Evolutionary conservation across 2,797 vertebrate species (phyloP), one percentile per base, ranked within the genome.

Genomic region (Crocodylus rhombifer): DNA sequence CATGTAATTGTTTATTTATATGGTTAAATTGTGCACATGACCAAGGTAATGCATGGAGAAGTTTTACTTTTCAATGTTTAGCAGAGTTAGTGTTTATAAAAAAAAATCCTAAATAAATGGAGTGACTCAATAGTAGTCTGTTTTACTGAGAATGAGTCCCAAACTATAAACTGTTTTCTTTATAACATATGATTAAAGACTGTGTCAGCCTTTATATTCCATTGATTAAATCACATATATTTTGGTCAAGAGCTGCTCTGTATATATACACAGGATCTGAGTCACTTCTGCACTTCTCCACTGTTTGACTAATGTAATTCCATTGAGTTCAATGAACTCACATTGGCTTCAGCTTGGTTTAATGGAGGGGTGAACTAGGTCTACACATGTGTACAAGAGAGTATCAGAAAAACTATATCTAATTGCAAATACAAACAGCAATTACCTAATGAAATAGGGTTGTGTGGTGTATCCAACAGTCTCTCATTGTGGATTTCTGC

Each of bases 371-470:
- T 30, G n/a, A 84, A 76, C 65, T 81, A 78, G 8, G 64, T 33
- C 91, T 73, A 87, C 42, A 51, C 42, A 51, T 51, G 42, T 51
- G 42, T 10, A 51, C 42, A 51, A 51, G 42, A 91, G 17, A 80
- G 13, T 51, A 64, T n/a, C 61, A 77, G 25, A n/a, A 18, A 64
- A 26, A 2, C 20, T 33, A 56, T 89, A 87, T 63, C 80, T 1
- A 4, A 89, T 79, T 30, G 79, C 25, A 80, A 71, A 85, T 14
- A 86, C 91, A 28, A 67, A 14, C 15, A 82, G 74, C 25, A 78
- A 76, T 97, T 98, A 99, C 99, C 99, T 97, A 99, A 98, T 67
- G 99, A 99, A 97, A 99, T 99, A 87, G 99, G 99, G 97, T 99
- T 99, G 95, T 99, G 99, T 74, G 99, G 98, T 82, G 99, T 99